phyloP scores from a whole-genome alignment of 2,797 vertebrate genomes.

The Malurus leucopterus region DNA sequence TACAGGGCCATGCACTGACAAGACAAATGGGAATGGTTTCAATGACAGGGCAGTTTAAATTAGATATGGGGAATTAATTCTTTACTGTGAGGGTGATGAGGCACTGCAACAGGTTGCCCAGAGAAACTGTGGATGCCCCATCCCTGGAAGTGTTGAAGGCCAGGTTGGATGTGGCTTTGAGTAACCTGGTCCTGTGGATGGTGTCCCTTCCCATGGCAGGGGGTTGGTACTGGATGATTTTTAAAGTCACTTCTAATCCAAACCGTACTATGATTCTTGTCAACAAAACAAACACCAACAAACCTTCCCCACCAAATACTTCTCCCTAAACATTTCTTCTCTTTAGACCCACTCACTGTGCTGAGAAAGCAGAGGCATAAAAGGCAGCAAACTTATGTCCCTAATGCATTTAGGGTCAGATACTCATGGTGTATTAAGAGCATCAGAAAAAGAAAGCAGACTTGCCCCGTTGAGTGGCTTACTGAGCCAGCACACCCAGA shows the following conservation, averaged over 20 bases:
- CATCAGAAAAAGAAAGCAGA: background rate
- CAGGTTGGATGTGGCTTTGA: background rate
- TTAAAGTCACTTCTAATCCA: background rate
- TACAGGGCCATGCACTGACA: background rate
- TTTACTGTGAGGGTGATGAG: background rate
- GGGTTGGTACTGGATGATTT: background rate
- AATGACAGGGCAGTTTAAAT: background rate
- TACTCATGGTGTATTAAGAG: fast-evolving
- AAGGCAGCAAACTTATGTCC: background rate
- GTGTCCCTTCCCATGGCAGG: background rate
- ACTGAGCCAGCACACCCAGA: background rate
- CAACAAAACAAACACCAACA: background rate
- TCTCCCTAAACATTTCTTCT: background rate
- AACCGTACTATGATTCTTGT: background rate
- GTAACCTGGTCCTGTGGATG: background rate
- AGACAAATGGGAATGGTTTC: background rate
- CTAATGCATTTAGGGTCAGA: background rate
- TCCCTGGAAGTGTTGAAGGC: background rate
- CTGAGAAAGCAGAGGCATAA: background rate
- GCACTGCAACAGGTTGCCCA: background rate
- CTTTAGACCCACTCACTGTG: background rate
- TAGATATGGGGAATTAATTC: background rate
- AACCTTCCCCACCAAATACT: background rate
- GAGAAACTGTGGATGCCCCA: background rate
- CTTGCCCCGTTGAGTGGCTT: background rate